Conservation (phyloP, 2,888 invertebrate genomes). For the Lathronympha strigana region DNA sequence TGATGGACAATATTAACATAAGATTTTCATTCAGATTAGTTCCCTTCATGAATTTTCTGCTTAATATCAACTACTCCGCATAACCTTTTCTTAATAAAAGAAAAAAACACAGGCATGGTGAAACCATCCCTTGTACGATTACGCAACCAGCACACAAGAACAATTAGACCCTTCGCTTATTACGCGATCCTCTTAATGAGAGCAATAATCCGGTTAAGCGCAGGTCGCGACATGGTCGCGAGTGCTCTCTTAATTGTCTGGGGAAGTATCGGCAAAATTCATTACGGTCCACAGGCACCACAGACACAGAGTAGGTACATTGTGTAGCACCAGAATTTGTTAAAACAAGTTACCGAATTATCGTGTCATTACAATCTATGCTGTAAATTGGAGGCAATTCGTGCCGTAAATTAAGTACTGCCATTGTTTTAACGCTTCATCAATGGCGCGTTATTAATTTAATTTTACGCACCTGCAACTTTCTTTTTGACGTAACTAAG, state of each 20-base stretch:
- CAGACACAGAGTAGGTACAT: too few species aligned
- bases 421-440: background rate
- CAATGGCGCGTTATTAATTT: background rate
- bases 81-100: too few species aligned
- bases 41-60: too few species aligned
- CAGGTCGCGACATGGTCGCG: conserved; percentile 7
- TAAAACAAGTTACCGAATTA: background rate
- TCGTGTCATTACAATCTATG: background rate
- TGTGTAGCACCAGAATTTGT: too few species aligned
- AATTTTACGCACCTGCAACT: background rate
- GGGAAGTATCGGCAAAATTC: conserved; percentile 1
- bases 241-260: conserved; percentile 1
- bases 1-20: too few species aligned
- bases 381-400: background rate
- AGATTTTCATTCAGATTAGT: too few species aligned
- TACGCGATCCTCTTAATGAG: conserved; percentile 3
- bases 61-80: too few species aligned
- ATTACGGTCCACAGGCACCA: conserved; percentile 9
- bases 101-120: background rate
- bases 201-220: conserved; percentile 21
- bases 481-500: background rate
- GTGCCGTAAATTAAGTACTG: background rate
- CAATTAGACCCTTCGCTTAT: conserved; percentile 4
- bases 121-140: background rate
- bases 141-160: background rate